Conservation (phyloP, 2,888 invertebrate species). For the Matsumyia berberina region DNA sequence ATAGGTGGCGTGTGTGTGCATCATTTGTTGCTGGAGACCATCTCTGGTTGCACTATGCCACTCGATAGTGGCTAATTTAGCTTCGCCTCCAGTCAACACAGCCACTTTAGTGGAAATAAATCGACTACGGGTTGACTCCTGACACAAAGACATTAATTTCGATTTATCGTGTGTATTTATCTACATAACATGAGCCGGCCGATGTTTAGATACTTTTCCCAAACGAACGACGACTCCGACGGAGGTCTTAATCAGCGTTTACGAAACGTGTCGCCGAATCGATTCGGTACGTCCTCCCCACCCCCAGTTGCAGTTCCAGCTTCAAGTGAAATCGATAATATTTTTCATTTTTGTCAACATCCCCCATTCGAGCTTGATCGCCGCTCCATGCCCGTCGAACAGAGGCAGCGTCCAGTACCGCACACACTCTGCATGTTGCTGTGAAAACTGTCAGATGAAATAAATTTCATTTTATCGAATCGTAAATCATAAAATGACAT, state of each 20-base stretch:
- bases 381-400: no score
- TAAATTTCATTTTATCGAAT: slow-evolving; percentile 77
- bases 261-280: no score
- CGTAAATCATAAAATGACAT: slow-evolving; percentile 77
- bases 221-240: slow-evolving; percentile 19
- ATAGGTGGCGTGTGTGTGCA: slow-evolving; percentile 25
- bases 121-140: slow-evolving; percentile 62
- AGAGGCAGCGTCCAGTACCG: no score
- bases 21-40: slow-evolving; percentile 14
- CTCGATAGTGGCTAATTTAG: slow-evolving; percentile 51
- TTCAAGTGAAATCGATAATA: slow-evolving; percentile 64
- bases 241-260: slow-evolving; percentile 52
- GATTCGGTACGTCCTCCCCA: background rate
- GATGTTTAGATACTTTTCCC: slow-evolving; percentile 49
- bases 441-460: slow-evolving; percentile 75
- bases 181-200: slow-evolving; percentile 43
- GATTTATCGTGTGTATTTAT: slow-evolving; percentile 65
- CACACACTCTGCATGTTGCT: slow-evolving; percentile 29
- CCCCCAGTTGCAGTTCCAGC: slow-evolving; percentile 21
- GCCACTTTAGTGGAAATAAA: slow-evolving; percentile 68
- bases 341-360: slow-evolving; percentile 40
- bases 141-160: slow-evolving; percentile 71
- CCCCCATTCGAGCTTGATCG: background rate
- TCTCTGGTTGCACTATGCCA: slow-evolving; percentile 32
- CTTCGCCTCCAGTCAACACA: slow-evolving; percentile 64